Base-by-base conservation (phyloP, 2,888 invertebrate species). In the Ochropleura plecta region DNA sequence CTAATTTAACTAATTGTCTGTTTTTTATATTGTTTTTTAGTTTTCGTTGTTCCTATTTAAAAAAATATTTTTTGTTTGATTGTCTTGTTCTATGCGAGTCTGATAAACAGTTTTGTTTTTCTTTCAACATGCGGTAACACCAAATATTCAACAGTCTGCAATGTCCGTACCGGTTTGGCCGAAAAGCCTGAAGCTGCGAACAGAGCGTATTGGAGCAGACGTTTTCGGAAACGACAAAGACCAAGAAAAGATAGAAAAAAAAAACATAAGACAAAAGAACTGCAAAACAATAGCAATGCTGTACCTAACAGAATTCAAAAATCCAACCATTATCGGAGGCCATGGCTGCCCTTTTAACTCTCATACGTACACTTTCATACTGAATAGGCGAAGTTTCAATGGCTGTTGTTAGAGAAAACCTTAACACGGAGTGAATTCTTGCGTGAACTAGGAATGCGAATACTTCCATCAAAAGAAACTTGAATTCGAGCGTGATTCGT, bases 351-450 rank as follows among this genome's bases (percentile, higher is more conserved):
- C 76, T 73, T 82, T 82, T 74, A 76, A 76, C 76, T 86, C 77
- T 77, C 64, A 79, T 78, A 82, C 64, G 79, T 73, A 87, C 70
- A 78, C 71, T 80, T 86, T 81, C 82, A 86, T 86, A 87, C 86
- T 87, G 86, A 90, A 91, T 90, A 88, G 89, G 73, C 73, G 78
- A 92, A 93, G 92, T 93, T 93, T 91, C 88, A 91, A 93, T 90
- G 88, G 90, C 86, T 89, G 90, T 92, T 92, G 91, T 93, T 93
- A 88, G 86, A 87, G 87, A 90, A 92, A 93, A 93, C 92, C 90
- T 92, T 90, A 86, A 89, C 88, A 86, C 85, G 79, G 84, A 93
- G 91, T 90, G 91, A 92, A 92, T 91, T 91, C 92, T 92, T 91
- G 90, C 90, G 92, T 91, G 87, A 92, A 89, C 87, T 88, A 89